A percentile compares a stretch with the other conserved stretches of the same genome.
Evolutionary conservation across 2,113 vertebrate species (phyloP).

Genomic region (Natator depressus): DNA sequence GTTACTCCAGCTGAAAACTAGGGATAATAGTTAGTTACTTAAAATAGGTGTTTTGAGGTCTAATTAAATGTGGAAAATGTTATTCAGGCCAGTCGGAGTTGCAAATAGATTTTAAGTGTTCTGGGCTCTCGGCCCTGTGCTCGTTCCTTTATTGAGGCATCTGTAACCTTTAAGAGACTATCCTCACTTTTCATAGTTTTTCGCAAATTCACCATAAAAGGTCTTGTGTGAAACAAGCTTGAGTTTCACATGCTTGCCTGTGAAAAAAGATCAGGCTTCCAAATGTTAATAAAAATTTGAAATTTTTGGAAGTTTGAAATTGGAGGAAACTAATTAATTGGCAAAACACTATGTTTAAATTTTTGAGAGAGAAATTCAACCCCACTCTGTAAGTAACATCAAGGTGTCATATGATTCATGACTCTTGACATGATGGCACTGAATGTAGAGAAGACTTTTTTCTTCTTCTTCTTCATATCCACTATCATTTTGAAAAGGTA

Average conservation of each 20-base stretch:
- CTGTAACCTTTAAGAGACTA: background rate
- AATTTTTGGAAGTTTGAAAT: background rate
- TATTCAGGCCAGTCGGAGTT: background rate
- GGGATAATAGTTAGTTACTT: background rate
- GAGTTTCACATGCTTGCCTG: background rate
- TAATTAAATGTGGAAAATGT: background rate
- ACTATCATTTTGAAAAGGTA: background rate
- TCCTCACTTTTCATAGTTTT: background rate
- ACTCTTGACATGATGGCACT: background rate
- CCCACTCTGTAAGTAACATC: accelerated
- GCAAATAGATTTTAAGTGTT: background rate
- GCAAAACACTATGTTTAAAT: background rate
- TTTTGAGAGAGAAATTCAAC: background rate
- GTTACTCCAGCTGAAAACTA: background rate
- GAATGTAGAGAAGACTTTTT: background rate
- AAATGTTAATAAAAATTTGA: background rate
- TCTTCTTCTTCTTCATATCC: background rate
- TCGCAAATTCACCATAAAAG: background rate
- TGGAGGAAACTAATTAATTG: background rate
- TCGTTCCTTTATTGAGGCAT: background rate
- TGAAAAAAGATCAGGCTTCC: background rate
- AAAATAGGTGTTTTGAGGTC: background rate
- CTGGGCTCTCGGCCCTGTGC: background rate
- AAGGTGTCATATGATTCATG: background rate
- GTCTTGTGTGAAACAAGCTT: background rate